Evolutionary conservation across 2,113 vertebrate genomes (phyloP), one percentile per base, ranked within the genome.

Genomic region (Dendropsophus ebraccatus): DNA sequence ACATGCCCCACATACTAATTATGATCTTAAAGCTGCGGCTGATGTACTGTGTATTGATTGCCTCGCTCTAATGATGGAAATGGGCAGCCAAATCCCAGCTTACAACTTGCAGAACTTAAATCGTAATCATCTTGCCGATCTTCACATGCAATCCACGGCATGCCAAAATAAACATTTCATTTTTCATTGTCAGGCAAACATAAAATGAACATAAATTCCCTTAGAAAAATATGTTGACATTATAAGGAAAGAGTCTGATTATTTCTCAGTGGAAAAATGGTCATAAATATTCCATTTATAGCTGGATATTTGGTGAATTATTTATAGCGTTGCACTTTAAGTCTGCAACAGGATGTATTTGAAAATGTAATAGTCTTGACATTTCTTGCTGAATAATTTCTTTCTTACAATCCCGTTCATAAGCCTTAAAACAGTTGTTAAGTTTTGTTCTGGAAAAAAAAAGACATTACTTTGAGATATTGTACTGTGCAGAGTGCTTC

Each of bases 201-300:
- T 87, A 81, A 87, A 81, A 86, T 45, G 85, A 74, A 81, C 85
- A 74, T 86, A 87, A 87, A 87, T 87, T 87, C 85, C 30, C 52
- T 81, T 81, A 73, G 85, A 87, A 87, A 86, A 87, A 60, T 73
- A 49, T 87, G 85, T 87, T 87, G 78, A 87, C 85, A 87, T 86
- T 87, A 81, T 81, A 81, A 69, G 76, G 41, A 87, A 87, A 62
- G 67, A 47, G 77, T 72, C 69, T 81, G 85, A 87, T 87, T 87
- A 87, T 87, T 87, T 73, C 85, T 87, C 78, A 49, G 85, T 62
- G 85, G 77, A 81, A 81, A 83, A 87, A 87, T 81, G 50, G 52
- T 69, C 85, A 87, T 87, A 87, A 81, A 87, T 87, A 87, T 87
- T 81, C 52, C 77, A 87, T 87, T 86, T 81, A 81, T 86, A 73